Conservation (phyloP, 2,797 vertebrate species). For the Gallinago nigripennis region DNA sequence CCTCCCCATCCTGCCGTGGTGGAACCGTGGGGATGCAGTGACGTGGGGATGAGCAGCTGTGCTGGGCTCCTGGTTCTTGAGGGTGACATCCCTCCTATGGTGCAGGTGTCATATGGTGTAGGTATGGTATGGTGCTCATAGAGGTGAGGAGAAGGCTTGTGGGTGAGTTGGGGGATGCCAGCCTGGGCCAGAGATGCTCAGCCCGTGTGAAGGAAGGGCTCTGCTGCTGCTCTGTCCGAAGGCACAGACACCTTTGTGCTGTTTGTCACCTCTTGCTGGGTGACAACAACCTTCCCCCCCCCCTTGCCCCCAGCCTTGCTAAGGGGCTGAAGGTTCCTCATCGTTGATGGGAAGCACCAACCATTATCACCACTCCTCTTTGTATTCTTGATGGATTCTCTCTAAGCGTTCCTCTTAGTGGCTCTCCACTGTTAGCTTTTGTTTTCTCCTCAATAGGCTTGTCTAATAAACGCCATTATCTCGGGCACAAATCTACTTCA, state of each 20-base stretch:
- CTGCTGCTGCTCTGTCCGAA: background rate
- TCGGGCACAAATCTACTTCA: slow-evolving; percentile 71
- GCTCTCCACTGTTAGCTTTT: slow-evolving; percentile 66
- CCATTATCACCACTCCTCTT: slow-evolving; percentile 52
- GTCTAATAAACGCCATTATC: slow-evolving; percentile 73
- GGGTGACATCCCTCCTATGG: rapidly evolving
- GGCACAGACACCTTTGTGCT: background rate
- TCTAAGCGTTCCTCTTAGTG: background rate
- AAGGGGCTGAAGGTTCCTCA: slow-evolving; percentile 15
- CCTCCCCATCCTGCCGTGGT: background rate
- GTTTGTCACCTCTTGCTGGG: background rate
- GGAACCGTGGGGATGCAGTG: rapidly evolving
- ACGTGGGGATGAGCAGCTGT: background rate
- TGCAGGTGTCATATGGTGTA: background rate
- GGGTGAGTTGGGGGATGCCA: background rate
- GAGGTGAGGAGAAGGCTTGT: background rate
- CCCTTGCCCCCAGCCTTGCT: background rate
- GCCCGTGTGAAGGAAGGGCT: background rate
- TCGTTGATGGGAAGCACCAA: slow-evolving; percentile 28
- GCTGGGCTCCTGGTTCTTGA: background rate
- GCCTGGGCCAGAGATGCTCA: background rate
- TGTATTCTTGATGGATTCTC: slow-evolving; percentile 62
- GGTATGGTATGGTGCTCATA: rapidly evolving
- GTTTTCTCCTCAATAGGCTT: slow-evolving; percentile 72
- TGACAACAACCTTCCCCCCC: slow-evolving; percentile 7